Conservation (phyloP, 2,113 vertebrate genomes). For the Aspidoscelis tigris region DNA sequence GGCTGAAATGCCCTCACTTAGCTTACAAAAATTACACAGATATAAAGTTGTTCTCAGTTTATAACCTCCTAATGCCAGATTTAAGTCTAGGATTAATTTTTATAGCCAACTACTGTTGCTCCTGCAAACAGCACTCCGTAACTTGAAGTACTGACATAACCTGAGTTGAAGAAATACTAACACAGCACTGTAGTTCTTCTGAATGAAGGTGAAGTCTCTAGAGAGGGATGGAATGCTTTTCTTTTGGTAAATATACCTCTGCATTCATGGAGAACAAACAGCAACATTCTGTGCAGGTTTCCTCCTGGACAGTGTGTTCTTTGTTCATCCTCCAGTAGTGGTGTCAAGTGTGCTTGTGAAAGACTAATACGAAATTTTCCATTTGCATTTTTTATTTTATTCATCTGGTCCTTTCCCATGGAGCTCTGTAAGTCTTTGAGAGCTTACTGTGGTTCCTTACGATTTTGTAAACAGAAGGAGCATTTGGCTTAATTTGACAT, state of each 20-base stretch:
- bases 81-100: constrained; percentile 48
- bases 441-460: neutral
- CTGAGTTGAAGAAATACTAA: constrained; percentile 58
- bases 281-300: constrained; percentile 76
- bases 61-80: constrained; percentile 13
- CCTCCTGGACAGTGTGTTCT: constrained; percentile 70
- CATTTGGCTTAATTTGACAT: constrained; percentile 3
- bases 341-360: constrained; percentile 70
- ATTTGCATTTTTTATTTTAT: constrained; percentile 57
- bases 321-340: constrained; percentile 74
- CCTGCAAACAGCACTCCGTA: constrained; percentile 44
- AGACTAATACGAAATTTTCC: constrained; percentile 65
- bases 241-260: constrained; percentile 71
- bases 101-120: constrained; percentile 43
- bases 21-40: constrained; percentile 16
- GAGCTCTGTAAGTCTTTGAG: constrained; percentile 51
- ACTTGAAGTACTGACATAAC: constrained; percentile 44
- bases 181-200: constrained; percentile 60
- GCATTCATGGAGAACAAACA: constrained; percentile 69
- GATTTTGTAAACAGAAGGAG: constrained; percentile 45
- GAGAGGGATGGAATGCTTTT: constrained; percentile 77
- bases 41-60: constrained; percentile 11
- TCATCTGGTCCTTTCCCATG: constrained; percentile 50
- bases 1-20: constrained; percentile 7
- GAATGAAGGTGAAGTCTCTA: constrained; percentile 68